Percentiles rank a stretch among this genome's conserved stretches.
phyloP scores from a whole-genome alignment of 1,140 invertebrate species.

The Zaprionus gabonicus region DNA sequence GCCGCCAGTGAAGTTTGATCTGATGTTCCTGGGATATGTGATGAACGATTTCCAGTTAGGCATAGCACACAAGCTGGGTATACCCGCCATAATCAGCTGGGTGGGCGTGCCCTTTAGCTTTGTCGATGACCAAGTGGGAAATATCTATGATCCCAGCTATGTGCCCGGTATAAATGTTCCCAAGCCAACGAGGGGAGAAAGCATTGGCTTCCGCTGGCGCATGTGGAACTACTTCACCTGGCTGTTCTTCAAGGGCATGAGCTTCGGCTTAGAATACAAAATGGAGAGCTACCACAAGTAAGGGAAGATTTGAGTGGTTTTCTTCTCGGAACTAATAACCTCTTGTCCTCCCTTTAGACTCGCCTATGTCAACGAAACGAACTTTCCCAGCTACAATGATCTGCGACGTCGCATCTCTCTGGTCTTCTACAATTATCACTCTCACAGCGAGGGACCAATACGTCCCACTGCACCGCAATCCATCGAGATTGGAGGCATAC shows the following conservation, averaged over 20 bases:
- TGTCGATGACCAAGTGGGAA: slow-evolving; percentile 43
- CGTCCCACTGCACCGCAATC: slow-evolving; percentile 70
- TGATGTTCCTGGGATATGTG: slow-evolving; percentile 50
- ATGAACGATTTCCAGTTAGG: slow-evolving; percentile 56
- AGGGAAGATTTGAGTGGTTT: not conserved
- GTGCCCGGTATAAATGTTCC: slow-evolving; percentile 39
- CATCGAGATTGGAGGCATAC: slow-evolving; percentile 81
- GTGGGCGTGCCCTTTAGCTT: slow-evolving; percentile 32
- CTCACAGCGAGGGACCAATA: slow-evolving; percentile 49
- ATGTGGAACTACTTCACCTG: slow-evolving; percentile 32
- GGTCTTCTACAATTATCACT: slow-evolving; percentile 56
- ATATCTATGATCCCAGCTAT: slow-evolving; percentile 51
- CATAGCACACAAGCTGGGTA: slow-evolving; percentile 53
- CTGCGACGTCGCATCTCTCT: slow-evolving; percentile 32
- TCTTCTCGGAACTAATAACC: not conserved
- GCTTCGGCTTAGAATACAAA: slow-evolving; percentile 1
- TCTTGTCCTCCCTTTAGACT: not conserved
- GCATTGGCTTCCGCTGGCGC: slow-evolving; percentile 36
- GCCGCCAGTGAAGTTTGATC: slow-evolving; percentile 46
- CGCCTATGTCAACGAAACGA: slow-evolving; percentile 21
- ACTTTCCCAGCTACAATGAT: slow-evolving; percentile 42
- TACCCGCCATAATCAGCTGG: slow-evolving; percentile 52
- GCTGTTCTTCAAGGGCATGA: slow-evolving; percentile 10
- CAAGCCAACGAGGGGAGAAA: not conserved
- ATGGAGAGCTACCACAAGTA: slow-evolving; percentile 47